Conservation (phyloP, 2,888 invertebrate genomes). For the Lordiphosa andalusiaca region DNA sequence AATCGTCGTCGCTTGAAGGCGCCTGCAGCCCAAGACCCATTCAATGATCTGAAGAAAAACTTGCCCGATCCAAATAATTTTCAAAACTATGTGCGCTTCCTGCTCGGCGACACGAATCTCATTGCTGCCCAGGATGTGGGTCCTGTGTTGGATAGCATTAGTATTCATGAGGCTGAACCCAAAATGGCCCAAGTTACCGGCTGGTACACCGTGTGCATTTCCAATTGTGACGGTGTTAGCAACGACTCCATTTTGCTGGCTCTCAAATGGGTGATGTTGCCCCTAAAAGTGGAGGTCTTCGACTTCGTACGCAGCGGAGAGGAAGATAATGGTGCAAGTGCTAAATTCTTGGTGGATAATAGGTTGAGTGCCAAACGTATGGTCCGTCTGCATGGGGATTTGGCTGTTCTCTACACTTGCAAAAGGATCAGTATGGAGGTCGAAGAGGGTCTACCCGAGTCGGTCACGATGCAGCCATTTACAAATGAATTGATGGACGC, state of each 20-base stretch:
- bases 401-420: slow-evolving; percentile 17
- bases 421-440: slow-evolving; percentile 19
- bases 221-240: slow-evolving; percentile 18
- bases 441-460: slow-evolving; percentile 8
- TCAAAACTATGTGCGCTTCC: slow-evolving; percentile 4
- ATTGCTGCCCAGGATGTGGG: slow-evolving; percentile 15
- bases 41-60: slow-evolving; percentile 14
- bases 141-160: slow-evolving; percentile 16
- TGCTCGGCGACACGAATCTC: slow-evolving; percentile 4
- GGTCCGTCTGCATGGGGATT: slow-evolving; percentile 18
- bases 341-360: slow-evolving; percentile 35
- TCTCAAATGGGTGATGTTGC: slow-evolving; percentile 27
- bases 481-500: not conserved
- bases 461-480: not conserved
- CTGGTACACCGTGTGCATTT: slow-evolving; percentile 38
- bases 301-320: slow-evolving; percentile 26
- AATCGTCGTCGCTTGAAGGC: slow-evolving; percentile 8
- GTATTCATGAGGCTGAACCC: not conserved
- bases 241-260: slow-evolving; percentile 27
- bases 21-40: not conserved
- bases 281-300: slow-evolving; percentile 22
- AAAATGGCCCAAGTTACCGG: slow-evolving; percentile 23
- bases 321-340: not conserved
- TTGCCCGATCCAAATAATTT: not conserved
- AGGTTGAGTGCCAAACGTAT: slow-evolving; percentile 39